Percentiles rank a stretch among this genome's conserved stretches.
These are phyloP conservation scores for Adelphocoris suturalis DNA, from an alignment of 2,888 invertebrate genomes.

Conservation along the genomic window DNA sequence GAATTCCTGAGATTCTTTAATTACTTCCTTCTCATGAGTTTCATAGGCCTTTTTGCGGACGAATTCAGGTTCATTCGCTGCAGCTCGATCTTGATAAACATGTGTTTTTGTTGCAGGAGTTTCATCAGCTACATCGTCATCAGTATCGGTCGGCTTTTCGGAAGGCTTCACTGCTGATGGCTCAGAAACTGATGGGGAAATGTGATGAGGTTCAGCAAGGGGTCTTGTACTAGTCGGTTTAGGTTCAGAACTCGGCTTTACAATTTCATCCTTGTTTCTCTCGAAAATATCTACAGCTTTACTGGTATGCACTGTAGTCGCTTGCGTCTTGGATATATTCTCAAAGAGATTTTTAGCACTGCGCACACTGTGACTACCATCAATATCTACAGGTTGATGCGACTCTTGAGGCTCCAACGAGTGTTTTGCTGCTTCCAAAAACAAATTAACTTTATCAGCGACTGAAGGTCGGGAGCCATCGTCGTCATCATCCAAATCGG, in stretches of 20 bases:
- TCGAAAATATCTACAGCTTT: slow-evolving; percentile 77
- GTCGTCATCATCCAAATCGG: slow-evolving; percentile 76
- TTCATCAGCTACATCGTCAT: slow-evolving; percentile 35
- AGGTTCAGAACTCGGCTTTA: not conserved
- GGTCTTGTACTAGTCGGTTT: not conserved
- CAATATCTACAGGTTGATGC: slow-evolving; percentile 72
- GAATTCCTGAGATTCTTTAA: slow-evolving; percentile 69
- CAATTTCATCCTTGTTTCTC: slow-evolving; percentile 21
- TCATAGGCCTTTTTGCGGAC: slow-evolving; percentile 48
- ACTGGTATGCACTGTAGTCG: slow-evolving; percentile 70
- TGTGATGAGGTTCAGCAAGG: not conserved
- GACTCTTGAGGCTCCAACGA: slow-evolving; percentile 75
- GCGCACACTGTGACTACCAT: slow-evolving; percentile 74
- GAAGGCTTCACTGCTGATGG: not conserved
- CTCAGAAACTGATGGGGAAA: not conserved
- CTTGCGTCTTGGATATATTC: slow-evolving; percentile 80
- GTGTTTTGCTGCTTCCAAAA: slow-evolving; percentile 79
- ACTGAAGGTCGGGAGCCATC: slow-evolving; percentile 79
- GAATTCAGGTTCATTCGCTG: slow-evolving; percentile 37
- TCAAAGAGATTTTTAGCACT: slow-evolving; percentile 86
- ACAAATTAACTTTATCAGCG: slow-evolving; percentile 82
- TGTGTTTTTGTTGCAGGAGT: slow-evolving; percentile 3
- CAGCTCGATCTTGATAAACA: slow-evolving; percentile 40
- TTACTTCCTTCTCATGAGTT: slow-evolving; percentile 45
- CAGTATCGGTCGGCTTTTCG: not conserved